Evolutionary conservation across 2,888 invertebrate species (phyloP).

Genomic region (Idaea straminata): DNA sequence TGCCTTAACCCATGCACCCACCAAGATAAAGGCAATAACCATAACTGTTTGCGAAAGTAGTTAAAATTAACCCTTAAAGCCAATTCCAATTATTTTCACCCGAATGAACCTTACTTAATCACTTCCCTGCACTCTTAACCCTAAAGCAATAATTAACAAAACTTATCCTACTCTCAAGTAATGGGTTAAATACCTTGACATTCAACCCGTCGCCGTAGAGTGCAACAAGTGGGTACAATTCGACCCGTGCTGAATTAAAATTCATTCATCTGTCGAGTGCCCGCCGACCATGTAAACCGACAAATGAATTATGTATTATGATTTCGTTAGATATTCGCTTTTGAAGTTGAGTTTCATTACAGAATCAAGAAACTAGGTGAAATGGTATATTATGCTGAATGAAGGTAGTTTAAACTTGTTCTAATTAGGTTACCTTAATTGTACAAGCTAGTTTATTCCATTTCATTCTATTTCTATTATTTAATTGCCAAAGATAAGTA

Average conservation of each 20-base stretch:
- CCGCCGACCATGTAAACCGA: conserved; percentile 12
- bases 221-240: conserved; percentile 21
- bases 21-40: not conserved
- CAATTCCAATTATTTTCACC: not conserved
- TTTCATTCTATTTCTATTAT: too few relatives aligned
- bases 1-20: not conserved
- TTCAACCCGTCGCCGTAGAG: conserved; percentile 8
- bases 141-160: conserved; percentile 6
- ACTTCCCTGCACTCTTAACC: not conserved
- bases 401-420: not conserved
- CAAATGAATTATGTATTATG: conserved; percentile 11
- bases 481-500: not conserved
- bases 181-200: conserved; percentile 22
- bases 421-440: not conserved
- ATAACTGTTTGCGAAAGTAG: not conserved
- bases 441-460: not conserved
- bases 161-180: conserved; percentile 9
- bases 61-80: not conserved
- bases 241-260: conserved; percentile 17
- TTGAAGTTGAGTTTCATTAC: not conserved
- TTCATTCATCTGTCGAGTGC: conserved; percentile 18
- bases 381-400: not conserved
- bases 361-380: not conserved
- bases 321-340: not conserved
- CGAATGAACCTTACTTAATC: not conserved